Percentiles rank a stretch among this genome's conserved stretches.
Evolutionary conservation across 1,140 invertebrate genomes (phyloP).

Genomic region (Hormaphis cornu): DNA sequence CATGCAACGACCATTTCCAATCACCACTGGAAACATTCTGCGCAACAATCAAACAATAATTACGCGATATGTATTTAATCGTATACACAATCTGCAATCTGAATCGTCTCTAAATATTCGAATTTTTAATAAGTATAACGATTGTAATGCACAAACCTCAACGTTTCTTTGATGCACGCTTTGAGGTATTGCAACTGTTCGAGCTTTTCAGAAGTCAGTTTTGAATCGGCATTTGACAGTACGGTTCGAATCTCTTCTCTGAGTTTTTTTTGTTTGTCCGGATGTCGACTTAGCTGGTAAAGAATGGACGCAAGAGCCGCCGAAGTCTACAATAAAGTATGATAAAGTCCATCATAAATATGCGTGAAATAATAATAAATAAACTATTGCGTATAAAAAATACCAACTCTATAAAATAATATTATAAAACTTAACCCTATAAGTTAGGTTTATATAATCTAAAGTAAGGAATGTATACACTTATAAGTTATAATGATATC

Average conservation of each 20-base stretch:
- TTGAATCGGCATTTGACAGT: constrained; percentile 47
- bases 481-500: no score
- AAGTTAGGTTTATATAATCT: no score
- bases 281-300: constrained; percentile 67
- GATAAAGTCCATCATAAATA: neutral
- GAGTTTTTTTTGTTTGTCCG: constrained; percentile 60
- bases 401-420: neutral
- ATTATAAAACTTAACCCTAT: no score
- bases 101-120: neutral
- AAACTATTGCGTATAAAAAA: no score
- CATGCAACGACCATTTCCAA: constrained; percentile 72
- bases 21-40: constrained; percentile 74
- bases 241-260: constrained; percentile 58
- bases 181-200: constrained; percentile 68
- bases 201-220: constrained; percentile 54
- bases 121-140: neutral
- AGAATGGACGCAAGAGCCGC: constrained; percentile 66
- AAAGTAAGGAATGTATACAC: no score
- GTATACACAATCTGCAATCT: neutral
- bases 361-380: no score
- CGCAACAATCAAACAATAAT: constrained; percentile 37
- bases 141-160: constrained; percentile 52
- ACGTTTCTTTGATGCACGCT: constrained; percentile 80
- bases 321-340: constrained; percentile 53
- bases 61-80: neutral